These are phyloP conservation scores for Leptonema lineaticorne DNA, from an alignment of 1,140 invertebrate genomes.

Conservation along the genomic window DNA sequence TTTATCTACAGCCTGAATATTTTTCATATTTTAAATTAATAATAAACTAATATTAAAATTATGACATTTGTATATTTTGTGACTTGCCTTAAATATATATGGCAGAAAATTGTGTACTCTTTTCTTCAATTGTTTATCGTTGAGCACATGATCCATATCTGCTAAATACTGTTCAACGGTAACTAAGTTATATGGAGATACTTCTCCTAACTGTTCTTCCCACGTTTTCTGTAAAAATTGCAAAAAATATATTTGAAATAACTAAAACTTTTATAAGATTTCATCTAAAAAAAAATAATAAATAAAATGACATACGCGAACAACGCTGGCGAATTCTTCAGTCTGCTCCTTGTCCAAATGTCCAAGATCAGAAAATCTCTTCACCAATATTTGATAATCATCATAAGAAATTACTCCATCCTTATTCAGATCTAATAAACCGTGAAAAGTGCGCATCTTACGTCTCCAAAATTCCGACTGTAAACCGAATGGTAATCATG, in stretches of 20 bases:
- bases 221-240: conserved; percentile 66
- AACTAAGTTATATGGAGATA: conserved; percentile 76
- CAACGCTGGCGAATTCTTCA: conserved; percentile 65
- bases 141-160: conserved; percentile 78
- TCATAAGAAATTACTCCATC: conserved; percentile 82
- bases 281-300: not conserved
- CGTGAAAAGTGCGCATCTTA: conserved; percentile 84
- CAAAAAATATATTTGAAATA: conserved; percentile 10
- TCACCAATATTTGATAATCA: conserved; percentile 71
- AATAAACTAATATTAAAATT: not conserved
- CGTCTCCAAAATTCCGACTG: conserved; percentile 85
- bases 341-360: conserved; percentile 64
- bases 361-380: conserved; percentile 72
- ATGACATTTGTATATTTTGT: not conserved
- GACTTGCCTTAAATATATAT: conserved; percentile 71
- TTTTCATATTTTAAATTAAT: conserved; percentile 6
- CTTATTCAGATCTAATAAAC: conserved; percentile 79
- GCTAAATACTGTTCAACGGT: conserved; percentile 77
- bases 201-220: conserved; percentile 81
- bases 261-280: not conserved
- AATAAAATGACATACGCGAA: conserved; percentile 60
- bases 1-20: conserved; percentile 74
- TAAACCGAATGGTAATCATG: conserved; percentile 44
- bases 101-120: conserved; percentile 75
- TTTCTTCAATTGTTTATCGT: conserved; percentile 70